phyloP scores from a whole-genome alignment of 2,888 invertebrate species.

The Unio pictorum region DNA sequence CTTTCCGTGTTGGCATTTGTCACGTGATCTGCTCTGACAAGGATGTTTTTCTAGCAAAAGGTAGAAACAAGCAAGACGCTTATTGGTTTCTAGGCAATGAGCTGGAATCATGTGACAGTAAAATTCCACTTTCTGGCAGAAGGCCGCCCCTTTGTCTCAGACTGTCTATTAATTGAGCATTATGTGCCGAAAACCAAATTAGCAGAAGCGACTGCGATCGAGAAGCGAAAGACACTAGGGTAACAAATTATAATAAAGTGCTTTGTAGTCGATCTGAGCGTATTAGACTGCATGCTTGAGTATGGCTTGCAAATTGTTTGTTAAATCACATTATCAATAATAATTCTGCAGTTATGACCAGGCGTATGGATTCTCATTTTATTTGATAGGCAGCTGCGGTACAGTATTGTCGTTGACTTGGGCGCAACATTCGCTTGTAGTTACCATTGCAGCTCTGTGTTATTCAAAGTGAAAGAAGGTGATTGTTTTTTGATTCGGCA shows the following conservation, averaged over 20 bases:
- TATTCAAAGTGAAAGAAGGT: too few relatives aligned
- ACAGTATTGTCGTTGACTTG: background rate
- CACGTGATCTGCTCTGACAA: too few relatives aligned
- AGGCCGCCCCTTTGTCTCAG: slow-evolving; percentile 30
- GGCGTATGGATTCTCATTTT: slow-evolving; percentile 9
- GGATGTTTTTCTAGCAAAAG: too few relatives aligned
- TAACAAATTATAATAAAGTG: slow-evolving; percentile 31
- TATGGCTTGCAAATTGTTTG: slow-evolving; percentile 34
- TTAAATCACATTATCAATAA: slow-evolving; percentile 43
- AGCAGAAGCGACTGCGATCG: slow-evolving; percentile 21
- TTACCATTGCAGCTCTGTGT: background rate
- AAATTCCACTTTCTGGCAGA: background rate
- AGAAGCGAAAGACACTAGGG: slow-evolving; percentile 20
- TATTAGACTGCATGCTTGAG: slow-evolving; percentile 25
- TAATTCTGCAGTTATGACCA: slow-evolving; percentile 22
- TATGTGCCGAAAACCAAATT: slow-evolving; percentile 36
- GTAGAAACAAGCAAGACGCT: too few relatives aligned
- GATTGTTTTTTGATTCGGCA: too few relatives aligned
- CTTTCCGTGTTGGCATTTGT: too few relatives aligned
- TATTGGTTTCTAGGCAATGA: too few relatives aligned
- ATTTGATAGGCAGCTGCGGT: slow-evolving; percentile 14
- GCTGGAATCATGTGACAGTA: too few relatives aligned
- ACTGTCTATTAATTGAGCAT: slow-evolving; percentile 25
- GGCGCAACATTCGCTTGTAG: background rate
- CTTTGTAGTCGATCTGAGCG: slow-evolving; percentile 11